Evolutionary conservation across 64 coral and sea anemone genomes (phyloP), one percentile per base, ranked within the genome.

Genomic region (Pachyseris speciosa): DNA sequence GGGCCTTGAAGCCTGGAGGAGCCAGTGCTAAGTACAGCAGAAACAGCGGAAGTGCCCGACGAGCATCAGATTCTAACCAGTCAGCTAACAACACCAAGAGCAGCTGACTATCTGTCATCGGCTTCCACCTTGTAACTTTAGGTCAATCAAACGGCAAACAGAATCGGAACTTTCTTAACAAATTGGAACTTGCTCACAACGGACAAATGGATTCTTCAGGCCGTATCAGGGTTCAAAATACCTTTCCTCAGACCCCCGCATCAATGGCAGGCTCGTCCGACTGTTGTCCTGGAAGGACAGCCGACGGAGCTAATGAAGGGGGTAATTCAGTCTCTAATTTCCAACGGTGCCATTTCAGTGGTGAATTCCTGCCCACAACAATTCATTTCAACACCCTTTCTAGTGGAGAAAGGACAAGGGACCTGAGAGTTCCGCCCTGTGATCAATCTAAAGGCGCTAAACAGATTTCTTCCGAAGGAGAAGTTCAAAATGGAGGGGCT

Each of bases 401-500:
- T 86, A 25, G 81, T 92, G 47, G 90, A 92, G 64, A 92, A 92
- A 60, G 47, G 20, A 2, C 29, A 13, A 4, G 78, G 89, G 17
- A 28, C 44, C 12, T 67, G 42, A 27, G 89, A 92, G 61, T 73
- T 69, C 48, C 90, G 81, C 33, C 90, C 81, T 5, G 57, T 78
- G 27, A 77, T 92, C 64, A 92, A 86, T 28, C 27, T 78, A 25
- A 75, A 75, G 70, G 69, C 83, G 16, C 38, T 75, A 9, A 92
- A 92, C 79, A 85, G 71, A 73, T 75, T 74, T 75, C 25, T 64
- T 32, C 68, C 71, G 4, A 75, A 32, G 29, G 86, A 88, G 33
- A 76, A 75, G 86, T 88, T 88, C 86, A 76, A 88, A 44, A 69
- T 88, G 50, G 69, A 88, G 58, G 72, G 71, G 44, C 34, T 76